Evolutionary conservation across 1,140 invertebrate species (phyloP).

Genomic region (Notospermus geniculatus): DNA sequence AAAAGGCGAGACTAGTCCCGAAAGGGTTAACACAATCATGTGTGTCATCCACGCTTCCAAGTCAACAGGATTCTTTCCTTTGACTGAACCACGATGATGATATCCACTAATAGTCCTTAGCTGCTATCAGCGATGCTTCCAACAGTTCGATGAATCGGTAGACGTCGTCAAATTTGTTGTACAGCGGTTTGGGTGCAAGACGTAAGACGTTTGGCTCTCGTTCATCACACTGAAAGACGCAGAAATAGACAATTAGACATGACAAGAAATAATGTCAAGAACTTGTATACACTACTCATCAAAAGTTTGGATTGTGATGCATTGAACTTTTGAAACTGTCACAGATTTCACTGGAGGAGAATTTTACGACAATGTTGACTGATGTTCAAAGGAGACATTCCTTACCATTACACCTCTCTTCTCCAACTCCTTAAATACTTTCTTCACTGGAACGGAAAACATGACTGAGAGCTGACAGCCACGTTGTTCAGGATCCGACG

Average conservation of each 20-base stretch:
- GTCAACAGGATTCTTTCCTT: too few species aligned
- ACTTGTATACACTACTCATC: background rate
- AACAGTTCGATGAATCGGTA: conserved; percentile 44
- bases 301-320: background rate
- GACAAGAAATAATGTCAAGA: too few species aligned
- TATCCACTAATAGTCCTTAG: too few species aligned
- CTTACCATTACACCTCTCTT: conserved; percentile 61
- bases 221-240: conserved; percentile 59
- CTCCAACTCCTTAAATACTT: conserved; percentile 57
- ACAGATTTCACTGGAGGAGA: too few species aligned
- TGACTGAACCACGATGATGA: background rate
- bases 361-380: too few species aligned
- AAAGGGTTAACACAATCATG: too few species aligned
- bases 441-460: conserved; percentile 49
- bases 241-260: too few species aligned
- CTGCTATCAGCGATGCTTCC: conserved; percentile 32
- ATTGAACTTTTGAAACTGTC: too few species aligned
- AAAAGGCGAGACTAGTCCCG: too few species aligned
- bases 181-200: conserved; percentile 60
- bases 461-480: conserved; percentile 62
- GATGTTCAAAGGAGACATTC: conserved; percentile 15
- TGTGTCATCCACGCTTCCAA: too few species aligned
- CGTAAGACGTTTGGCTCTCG: conserved; percentile 60
- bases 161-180: conserved; percentile 63
- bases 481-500: conserved; percentile 58